phyloP scores from a whole-genome alignment of 2,113 vertebrate species.

The Crotophaga sulcirostris region DNA sequence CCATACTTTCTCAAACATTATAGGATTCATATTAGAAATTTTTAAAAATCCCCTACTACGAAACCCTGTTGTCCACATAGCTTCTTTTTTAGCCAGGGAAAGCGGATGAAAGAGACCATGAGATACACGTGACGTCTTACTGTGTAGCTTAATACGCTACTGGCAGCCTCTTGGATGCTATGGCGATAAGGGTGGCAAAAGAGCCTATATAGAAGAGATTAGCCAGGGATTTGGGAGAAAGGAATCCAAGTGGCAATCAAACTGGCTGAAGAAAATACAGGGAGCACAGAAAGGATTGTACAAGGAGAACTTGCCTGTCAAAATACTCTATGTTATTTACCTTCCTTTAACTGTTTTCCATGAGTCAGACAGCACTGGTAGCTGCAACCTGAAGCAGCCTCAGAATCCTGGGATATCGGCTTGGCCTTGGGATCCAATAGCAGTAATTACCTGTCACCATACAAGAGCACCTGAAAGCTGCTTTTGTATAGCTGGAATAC shows the following conservation, averaged over 20 bases:
- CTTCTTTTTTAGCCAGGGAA: not conserved
- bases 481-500: not conserved
- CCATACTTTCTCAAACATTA: not conserved
- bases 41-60: not conserved
- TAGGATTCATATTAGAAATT: not conserved
- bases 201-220: conserved; percentile 25
- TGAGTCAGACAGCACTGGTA: not conserved
- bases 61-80: not conserved
- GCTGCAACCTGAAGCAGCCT: not conserved
- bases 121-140: not conserved
- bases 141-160: not conserved
- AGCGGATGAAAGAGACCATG: not conserved
- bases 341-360: not conserved
- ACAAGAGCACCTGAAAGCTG: not conserved
- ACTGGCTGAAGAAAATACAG: conserved; percentile 26
- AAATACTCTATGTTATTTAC: not conserved
- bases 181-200: conserved; percentile 14
- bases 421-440: not conserved
- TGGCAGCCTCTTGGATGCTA: not conserved
- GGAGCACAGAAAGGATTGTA: conserved; percentile 13
- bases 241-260: conserved; percentile 41
- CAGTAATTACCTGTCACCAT: conserved; percentile 1
- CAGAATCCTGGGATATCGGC: not conserved
- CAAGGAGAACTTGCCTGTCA: not conserved
- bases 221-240: conserved; percentile 42